Conservation (phyloP, 2,113 vertebrate genomes). For the Bombycilla garrulus region DNA sequence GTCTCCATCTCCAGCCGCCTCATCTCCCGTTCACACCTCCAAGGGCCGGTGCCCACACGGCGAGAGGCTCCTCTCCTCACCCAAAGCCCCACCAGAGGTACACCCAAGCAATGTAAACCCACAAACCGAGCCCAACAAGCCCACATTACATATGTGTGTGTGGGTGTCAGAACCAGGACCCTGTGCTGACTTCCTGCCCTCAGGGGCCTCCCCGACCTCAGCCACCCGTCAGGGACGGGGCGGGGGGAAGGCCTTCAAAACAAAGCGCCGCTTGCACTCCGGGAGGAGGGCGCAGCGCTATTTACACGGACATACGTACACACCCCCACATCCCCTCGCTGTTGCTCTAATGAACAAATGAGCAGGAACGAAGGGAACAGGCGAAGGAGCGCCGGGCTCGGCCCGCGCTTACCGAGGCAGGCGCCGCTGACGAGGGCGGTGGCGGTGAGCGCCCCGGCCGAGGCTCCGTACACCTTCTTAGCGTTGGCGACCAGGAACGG, state of each 20-base stretch:
- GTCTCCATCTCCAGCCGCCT: background rate
- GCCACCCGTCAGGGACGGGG: background rate
- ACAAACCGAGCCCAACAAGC: fast-evolving
- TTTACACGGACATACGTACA: fast-evolving
- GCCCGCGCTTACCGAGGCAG: constrained; percentile 83
- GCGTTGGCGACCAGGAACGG: constrained; percentile 92
- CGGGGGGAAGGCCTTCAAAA: background rate
- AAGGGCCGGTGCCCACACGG: fast-evolving
- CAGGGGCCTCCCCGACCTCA: background rate
- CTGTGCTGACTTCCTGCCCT: background rate
- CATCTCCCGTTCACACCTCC: fast-evolving
- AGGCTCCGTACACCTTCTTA: constrained; percentile 90
- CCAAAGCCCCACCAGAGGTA: background rate
- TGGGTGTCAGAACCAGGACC: background rate
- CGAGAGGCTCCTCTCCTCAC: background rate
- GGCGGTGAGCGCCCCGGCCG: constrained; percentile 91
- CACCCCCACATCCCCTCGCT: background rate
- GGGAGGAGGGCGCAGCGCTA: background rate
- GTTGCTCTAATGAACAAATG: background rate
- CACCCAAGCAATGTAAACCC: background rate
- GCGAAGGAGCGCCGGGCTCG: background rate
- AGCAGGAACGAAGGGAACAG: background rate
- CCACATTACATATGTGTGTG: fast-evolving
- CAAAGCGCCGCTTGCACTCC: background rate
- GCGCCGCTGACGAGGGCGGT: constrained; percentile 86